These are phyloP conservation scores for Oophaga sylvatica DNA, from an alignment of 2,797 vertebrate species.

Conservation along the genomic window DNA sequence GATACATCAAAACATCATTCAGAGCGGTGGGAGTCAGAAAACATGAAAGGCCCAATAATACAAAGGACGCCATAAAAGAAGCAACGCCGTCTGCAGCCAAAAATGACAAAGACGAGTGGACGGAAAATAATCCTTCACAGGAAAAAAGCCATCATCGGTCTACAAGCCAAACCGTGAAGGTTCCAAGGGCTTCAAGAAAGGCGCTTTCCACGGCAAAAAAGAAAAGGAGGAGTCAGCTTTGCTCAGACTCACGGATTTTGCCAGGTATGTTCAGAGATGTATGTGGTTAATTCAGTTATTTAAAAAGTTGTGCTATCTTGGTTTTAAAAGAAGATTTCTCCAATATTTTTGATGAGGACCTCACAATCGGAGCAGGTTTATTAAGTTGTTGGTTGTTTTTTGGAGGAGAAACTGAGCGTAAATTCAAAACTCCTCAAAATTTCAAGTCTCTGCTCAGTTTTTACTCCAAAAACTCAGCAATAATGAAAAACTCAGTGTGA, in stretches of 20 bases:
- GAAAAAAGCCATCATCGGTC: background rate
- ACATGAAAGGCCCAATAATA: conserved; percentile 6
- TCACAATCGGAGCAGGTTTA: too few relatives aligned
- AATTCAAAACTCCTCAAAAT: too few relatives aligned
- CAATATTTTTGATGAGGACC: background rate
- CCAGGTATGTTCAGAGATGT: conserved; percentile 29
- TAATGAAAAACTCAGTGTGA: too few relatives aligned
- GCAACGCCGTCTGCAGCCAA: background rate
- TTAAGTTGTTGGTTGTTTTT: too few relatives aligned
- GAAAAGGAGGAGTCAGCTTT: background rate
- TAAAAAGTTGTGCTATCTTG: background rate
- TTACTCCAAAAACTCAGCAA: too few relatives aligned
- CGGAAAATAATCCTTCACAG: background rate
- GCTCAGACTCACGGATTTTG: background rate
- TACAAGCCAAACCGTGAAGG: background rate
- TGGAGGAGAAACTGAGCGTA: too few relatives aligned
- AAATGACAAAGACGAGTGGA: background rate
- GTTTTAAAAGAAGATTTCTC: background rate
- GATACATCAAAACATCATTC: conserved; percentile 2
- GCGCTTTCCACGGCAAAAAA: conserved; percentile 5
- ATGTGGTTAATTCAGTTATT: background rate
- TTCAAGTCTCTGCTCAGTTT: too few relatives aligned
- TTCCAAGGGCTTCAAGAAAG: background rate
- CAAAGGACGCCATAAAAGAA: background rate
- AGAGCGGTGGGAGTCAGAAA: background rate